These are phyloP conservation scores for Caenorhabditis briggsae DNA, from an alignment of 1,140 invertebrate genomes.

Conservation along the genomic window DNA sequence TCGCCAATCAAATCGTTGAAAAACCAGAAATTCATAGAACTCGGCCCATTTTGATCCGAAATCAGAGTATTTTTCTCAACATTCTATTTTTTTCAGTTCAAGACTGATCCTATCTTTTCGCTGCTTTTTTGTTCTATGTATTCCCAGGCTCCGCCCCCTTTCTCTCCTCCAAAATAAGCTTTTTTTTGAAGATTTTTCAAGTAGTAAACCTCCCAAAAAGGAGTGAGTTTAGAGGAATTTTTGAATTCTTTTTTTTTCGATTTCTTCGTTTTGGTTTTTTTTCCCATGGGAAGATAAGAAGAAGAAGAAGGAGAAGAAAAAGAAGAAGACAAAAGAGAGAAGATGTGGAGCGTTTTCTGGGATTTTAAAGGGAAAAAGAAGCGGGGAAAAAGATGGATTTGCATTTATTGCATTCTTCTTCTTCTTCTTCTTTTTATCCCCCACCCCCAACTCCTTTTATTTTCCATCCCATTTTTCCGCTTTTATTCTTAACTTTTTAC, in stretches of 20 bases:
- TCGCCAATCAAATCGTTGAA: too few relatives aligned
- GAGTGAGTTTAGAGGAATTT: neutral
- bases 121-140: too few relatives aligned
- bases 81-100: too few relatives aligned
- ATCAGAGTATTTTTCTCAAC: too few relatives aligned
- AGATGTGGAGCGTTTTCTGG: neutral
- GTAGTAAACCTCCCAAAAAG: too few relatives aligned
- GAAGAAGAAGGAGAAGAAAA: neutral
- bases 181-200: too few relatives aligned
- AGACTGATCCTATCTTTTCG: too few relatives aligned
- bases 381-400: slow-evolving; percentile 7
- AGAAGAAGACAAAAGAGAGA: neutral
- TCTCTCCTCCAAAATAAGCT: too few relatives aligned
- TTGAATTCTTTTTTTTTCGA: too few relatives aligned
- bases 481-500: neutral
- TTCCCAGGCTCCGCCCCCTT: too few relatives aligned
- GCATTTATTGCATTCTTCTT: slow-evolving; percentile 35
- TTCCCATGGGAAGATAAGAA: slow-evolving; percentile 5
- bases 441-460: neutral
- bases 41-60: too few relatives aligned
- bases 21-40: too few relatives aligned
- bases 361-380: neutral
- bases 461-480: slow-evolving; percentile 1
- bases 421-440: neutral
- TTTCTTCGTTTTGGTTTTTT: neutral